A percentile compares a stretch with the other conserved stretches of the same genome.
Evolutionary conservation across 2,113 vertebrate genomes (phyloP).

Genomic region (Epinephelus fuscoguttatus): DNA sequence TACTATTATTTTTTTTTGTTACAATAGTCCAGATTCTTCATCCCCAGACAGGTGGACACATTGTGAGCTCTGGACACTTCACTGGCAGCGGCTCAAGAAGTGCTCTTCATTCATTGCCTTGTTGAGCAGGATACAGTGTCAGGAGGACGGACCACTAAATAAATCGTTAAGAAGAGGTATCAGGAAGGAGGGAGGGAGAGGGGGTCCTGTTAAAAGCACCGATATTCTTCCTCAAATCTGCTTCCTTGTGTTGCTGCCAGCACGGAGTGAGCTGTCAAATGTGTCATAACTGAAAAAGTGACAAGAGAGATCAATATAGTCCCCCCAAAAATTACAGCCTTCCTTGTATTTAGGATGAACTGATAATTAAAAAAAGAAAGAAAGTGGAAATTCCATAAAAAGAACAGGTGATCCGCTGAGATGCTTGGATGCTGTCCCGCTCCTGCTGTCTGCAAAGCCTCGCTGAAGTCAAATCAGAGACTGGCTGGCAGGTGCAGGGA

Average conservation of each 20-base stretch:
- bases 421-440: constrained; percentile 57
- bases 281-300: constrained; percentile 39
- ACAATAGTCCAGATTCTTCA: constrained; percentile 43
- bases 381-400: neutral
- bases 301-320: constrained; percentile 11
- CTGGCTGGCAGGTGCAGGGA: constrained; percentile 80
- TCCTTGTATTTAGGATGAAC: neutral
- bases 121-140: constrained; percentile 40
- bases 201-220: constrained; percentile 37
- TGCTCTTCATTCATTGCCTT: constrained; percentile 51
- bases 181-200: neutral
- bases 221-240: constrained; percentile 41
- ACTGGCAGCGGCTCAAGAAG: constrained; percentile 46
- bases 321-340: constrained; percentile 6
- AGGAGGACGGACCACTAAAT: constrained; percentile 28
- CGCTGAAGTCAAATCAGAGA: constrained; percentile 46
- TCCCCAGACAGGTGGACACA: constrained; percentile 63
- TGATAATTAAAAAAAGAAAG: neutral
- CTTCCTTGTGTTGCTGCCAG: constrained; percentile 43
- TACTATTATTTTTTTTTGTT: constrained; percentile 1
- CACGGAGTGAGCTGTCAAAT: constrained; percentile 55
- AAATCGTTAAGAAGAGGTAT: constrained; percentile 23
- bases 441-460: constrained; percentile 19
- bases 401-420: constrained; percentile 60
- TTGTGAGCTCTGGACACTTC: constrained; percentile 38